Percentiles rank a stretch among this genome's conserved stretches.
Conservation (phyloP, 2,113 vertebrate species). For the Scytalopus superciliaris region DNA sequence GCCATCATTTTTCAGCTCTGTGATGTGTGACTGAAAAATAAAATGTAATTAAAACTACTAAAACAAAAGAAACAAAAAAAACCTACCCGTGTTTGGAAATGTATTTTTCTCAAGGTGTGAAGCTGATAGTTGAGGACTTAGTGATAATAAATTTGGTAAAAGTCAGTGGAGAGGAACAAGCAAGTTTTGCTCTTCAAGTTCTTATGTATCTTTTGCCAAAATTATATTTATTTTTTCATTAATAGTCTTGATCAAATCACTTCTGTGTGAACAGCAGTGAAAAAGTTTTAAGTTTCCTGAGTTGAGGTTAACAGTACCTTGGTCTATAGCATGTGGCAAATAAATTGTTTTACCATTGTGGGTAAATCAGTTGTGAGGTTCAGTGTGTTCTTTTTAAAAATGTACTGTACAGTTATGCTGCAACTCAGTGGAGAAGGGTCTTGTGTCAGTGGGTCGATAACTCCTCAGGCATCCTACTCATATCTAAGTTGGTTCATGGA, state of each 20-base stretch:
- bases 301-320: neutral
- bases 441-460: neutral
- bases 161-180: neutral
- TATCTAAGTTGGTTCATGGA: neutral
- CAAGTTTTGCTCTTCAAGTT: neutral
- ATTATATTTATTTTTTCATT: neutral
- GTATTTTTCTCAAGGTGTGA: neutral
- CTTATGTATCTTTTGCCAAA: neutral
- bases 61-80: neutral
- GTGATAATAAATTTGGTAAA: neutral
- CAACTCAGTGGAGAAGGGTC: neutral
- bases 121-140: neutral
- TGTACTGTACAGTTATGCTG: neutral
- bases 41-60: neutral
- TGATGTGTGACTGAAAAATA: neutral
- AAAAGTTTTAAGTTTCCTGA: neutral
- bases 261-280: neutral
- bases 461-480: neutral
- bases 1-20: neutral
- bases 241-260: neutral
- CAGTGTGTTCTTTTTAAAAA: neutral
- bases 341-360: neutral
- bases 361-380: neutral
- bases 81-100: neutral
- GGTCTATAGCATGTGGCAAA: neutral